These are phyloP conservation scores for Uromys caudimaculatus DNA, from an alignment of 2,797 vertebrate genomes.

Conservation along the genomic window DNA sequence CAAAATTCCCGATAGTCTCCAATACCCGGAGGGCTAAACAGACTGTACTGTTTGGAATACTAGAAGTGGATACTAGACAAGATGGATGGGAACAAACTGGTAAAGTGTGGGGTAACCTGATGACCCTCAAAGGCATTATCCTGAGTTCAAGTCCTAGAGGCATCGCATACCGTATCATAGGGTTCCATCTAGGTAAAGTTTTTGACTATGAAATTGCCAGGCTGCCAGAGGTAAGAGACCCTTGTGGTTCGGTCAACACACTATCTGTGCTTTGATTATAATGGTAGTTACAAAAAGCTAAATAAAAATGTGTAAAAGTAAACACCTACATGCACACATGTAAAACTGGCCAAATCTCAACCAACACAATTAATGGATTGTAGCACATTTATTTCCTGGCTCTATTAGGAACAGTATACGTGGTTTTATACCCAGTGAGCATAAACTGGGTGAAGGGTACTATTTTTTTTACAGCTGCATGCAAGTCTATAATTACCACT, in stretches of 20 bases:
- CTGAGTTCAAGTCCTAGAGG: background rate
- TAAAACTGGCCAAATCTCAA: background rate
- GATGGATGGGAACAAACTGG: background rate
- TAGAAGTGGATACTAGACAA: background rate
- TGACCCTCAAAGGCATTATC: background rate
- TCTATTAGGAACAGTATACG: background rate
- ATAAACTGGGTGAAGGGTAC: background rate
- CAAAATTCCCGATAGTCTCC: background rate
- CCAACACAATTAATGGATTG: background rate
- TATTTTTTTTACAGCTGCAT: background rate
- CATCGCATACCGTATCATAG: background rate
- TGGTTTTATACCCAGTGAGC: background rate
- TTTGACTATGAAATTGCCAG: background rate
- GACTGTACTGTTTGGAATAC: background rate
- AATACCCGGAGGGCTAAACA: background rate
- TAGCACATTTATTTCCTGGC: background rate
- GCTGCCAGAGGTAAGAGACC: background rate
- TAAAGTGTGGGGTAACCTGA: too few species aligned
- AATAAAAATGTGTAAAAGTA: background rate
- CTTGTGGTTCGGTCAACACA: too few species aligned
- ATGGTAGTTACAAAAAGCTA: background rate
- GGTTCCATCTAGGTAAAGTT: background rate
- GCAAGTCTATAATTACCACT: background rate
- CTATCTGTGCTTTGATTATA: background rate
- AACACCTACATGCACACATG: background rate